Base-by-base conservation (phyloP, 37 sponge, comb jelly and placozoan species). In the Spongia lamella region DNA sequence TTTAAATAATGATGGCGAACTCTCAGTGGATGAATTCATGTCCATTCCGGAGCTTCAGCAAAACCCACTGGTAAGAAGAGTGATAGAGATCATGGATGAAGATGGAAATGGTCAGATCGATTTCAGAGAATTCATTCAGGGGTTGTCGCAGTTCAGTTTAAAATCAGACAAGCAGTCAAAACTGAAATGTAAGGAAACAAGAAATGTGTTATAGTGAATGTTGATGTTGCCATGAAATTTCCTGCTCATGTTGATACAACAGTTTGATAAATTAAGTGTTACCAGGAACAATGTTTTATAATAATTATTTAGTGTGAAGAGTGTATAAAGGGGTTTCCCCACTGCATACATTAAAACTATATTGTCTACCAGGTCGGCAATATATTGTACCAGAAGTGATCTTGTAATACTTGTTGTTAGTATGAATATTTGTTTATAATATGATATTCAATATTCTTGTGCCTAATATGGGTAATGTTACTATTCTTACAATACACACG, bases 81-180 rank as follows among this genome's bases (percentile, higher is more conserved):
- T 98, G 9, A 95, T 98, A 47, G 99, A 98, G 26, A 75, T 98
- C 25, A 90, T 98, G 60, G 99, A 98, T 68, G 82, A 80, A n/a
- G 99, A 98, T 53, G 78, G 96, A 52, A 95, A 98, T 79, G 99
- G 99, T 29, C 93, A 92, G 53, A 84, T 98, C 19, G 99, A 98
- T 65, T 98, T 98, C 66, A 89, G 72, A 95, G 99, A 97, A 77
- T 97, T 97, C 68, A 91, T 97, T 54, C 84, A 90, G 53, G 99
- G 99, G 15, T 68, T 94, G 43, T 97, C 99, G 17, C 96, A 86
- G 65, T 94, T 97, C 70, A 97, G 93, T 68, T 88, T 97, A 37
- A 83, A 92, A 61, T 89, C 96, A 34, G 95, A 94, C 38, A 91
- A 79, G 52, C 96, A 97, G 14, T 81, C 89, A 38, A 97, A 97